phyloP scores from a whole-genome alignment of 1,140 invertebrate species.

The honey bee (Apis mellifera) region DNA sequence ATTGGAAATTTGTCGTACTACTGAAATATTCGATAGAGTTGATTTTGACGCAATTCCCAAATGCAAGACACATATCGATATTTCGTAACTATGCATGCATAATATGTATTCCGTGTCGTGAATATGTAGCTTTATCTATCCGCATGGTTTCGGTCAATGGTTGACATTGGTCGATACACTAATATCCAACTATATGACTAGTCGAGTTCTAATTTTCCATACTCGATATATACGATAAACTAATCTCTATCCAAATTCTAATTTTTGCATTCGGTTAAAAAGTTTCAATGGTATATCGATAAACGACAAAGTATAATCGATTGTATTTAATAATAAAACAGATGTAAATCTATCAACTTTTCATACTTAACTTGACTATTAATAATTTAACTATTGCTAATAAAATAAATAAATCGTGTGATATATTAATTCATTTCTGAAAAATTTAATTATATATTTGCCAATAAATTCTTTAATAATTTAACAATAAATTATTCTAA shows the following conservation, averaged over 20 bases:
- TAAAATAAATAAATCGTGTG: too few species aligned
- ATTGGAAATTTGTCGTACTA: neutral
- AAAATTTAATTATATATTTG: too few species aligned
- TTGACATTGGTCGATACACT: constrained; percentile 66
- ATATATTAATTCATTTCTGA: too few species aligned
- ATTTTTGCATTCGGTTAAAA: neutral
- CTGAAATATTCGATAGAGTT: neutral
- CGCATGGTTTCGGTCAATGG: constrained; percentile 59
- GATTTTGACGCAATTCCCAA: neutral
- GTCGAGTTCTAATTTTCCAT: constrained; percentile 13
- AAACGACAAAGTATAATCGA: too few species aligned
- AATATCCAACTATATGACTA: constrained; percentile 48
- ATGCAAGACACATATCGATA: constrained; percentile 19
- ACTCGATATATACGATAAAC: neutral
- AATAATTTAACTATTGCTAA: too few species aligned
- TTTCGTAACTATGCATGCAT: constrained; percentile 42
- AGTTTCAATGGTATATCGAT: neutral
- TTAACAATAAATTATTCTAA: too few species aligned
- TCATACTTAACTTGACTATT: too few species aligned
- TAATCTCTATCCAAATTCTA: constrained; percentile 2
- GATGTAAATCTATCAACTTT: neutral
- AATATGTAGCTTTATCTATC: constrained; percentile 60
- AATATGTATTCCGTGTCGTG: constrained; percentile 39
- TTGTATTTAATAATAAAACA: neutral
- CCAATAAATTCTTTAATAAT: too few species aligned